These are phyloP conservation scores for Phaonia tiefii DNA, from an alignment of 2,888 invertebrate species.

Conservation along the genomic window DNA sequence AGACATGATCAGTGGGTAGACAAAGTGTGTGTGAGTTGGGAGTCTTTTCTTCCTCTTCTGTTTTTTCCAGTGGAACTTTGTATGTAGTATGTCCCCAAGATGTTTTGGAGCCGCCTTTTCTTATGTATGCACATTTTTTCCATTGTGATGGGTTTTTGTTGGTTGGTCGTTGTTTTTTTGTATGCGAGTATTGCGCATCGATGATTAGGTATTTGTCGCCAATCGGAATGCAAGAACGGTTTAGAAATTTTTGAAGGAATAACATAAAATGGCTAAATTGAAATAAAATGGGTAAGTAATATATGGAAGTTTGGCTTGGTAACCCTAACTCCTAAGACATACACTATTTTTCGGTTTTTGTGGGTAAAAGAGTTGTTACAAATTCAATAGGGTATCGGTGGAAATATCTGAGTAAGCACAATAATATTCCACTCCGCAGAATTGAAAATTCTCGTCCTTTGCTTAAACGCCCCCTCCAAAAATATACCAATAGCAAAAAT, in stretches of 20 bases:
- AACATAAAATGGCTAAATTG: conserved; percentile 50
- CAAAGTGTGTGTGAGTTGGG: conserved; percentile 16
- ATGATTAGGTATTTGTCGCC: conserved; percentile 69
- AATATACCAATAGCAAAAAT: too few relatives aligned
- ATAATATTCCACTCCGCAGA: too few relatives aligned
- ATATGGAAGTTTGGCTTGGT: too few relatives aligned
- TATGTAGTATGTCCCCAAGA: conserved; percentile 53
- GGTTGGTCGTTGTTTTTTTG: conserved; percentile 43
- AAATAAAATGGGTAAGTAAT: too few relatives aligned
- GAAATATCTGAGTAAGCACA: too few relatives aligned
- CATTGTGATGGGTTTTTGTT: conserved; percentile 25
- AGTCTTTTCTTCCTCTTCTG: conserved; percentile 29
- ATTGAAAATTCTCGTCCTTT: too few relatives aligned
- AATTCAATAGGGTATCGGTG: too few relatives aligned
- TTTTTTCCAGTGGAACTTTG: conserved; percentile 22
- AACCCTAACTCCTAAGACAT: too few relatives aligned
- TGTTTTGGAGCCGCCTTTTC: conserved; percentile 69
- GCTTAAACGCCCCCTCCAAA: too few relatives aligned
- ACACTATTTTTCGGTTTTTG: too few relatives aligned
- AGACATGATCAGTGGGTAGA: conserved; percentile 46
- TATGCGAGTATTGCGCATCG: conserved; percentile 65
- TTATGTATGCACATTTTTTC: conserved; percentile 59
- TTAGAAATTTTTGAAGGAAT: conserved; percentile 39
- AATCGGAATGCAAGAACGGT: conserved; percentile 66
- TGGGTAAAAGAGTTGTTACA: too few relatives aligned